Evolutionary conservation across 2,113 vertebrate species (phyloP).

Genomic region (Apaloderma vittatum): DNA sequence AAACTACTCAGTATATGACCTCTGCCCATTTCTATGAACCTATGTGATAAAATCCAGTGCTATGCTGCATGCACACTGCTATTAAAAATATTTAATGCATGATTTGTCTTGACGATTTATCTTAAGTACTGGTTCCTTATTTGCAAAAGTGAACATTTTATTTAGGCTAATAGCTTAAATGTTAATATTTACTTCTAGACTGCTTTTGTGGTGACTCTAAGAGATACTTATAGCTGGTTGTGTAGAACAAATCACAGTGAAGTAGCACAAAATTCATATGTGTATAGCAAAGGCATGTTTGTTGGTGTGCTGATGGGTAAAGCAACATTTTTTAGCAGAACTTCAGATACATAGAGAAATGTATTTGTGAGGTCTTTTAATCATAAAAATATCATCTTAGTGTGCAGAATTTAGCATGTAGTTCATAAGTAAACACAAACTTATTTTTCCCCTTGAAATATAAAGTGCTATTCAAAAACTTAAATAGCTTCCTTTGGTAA

Average conservation of each 20-base stretch:
- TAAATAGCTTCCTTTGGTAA: conserved; percentile 10
- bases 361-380: not conserved
- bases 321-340: not conserved
- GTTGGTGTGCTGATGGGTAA: not conserved
- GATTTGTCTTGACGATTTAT: not conserved
- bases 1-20: not conserved
- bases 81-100: not conserved
- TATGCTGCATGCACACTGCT: not conserved
- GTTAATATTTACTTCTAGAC: not conserved
- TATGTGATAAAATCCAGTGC: not conserved
- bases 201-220: not conserved
- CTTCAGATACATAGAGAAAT: not conserved
- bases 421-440: not conserved
- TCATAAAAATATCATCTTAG: not conserved
- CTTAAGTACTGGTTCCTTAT: not conserved
- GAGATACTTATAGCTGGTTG: not conserved
- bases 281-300: not conserved
- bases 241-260: not conserved
- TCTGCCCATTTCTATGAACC: not conserved
- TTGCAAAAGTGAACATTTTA: not conserved
- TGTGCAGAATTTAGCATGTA: not conserved
- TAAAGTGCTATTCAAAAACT: not conserved
- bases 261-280: not conserved
- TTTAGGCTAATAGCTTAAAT: not conserved
- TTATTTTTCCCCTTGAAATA: conserved; percentile 28